These are phyloP conservation scores for Drosophila prostipennis DNA, from an alignment of 2,888 invertebrate genomes.

Conservation along the genomic window DNA sequence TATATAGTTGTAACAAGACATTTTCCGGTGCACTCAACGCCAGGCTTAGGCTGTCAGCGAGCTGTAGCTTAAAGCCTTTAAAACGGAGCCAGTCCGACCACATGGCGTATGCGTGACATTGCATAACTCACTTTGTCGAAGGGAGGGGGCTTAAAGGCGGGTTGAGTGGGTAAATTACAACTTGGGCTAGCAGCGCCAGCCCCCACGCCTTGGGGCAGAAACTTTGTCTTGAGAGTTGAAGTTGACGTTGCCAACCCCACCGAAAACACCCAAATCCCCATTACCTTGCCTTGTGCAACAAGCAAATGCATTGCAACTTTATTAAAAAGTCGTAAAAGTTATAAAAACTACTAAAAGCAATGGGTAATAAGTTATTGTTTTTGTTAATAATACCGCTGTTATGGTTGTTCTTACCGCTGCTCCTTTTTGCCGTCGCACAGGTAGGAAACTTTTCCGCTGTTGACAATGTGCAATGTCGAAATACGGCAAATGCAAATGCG, in stretches of 20 bases:
- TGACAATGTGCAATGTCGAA: slow-evolving; percentile 43
- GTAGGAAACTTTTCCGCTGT: slow-evolving; percentile 34
- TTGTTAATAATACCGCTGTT: slow-evolving; percentile 40
- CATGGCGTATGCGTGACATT: slow-evolving; percentile 59
- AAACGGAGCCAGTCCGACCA: slow-evolving; percentile 50
- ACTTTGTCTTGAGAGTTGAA: slow-evolving; percentile 68
- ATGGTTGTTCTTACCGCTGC: slow-evolving; percentile 13
- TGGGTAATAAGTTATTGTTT: slow-evolving; percentile 75
- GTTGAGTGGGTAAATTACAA: slow-evolving; percentile 40
- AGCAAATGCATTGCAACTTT: slow-evolving; percentile 77
- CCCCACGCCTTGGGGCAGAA: slow-evolving; percentile 41
- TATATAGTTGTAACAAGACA: neutral
- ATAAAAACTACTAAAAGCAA: slow-evolving; percentile 77
- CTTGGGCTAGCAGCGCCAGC: slow-evolving; percentile 19
- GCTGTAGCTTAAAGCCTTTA: slow-evolving; percentile 65
- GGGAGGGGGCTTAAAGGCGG: neutral
- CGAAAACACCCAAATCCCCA: slow-evolving; percentile 8
- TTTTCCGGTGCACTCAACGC: neutral
- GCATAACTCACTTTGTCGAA: slow-evolving; percentile 58
- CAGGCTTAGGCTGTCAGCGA: slow-evolving; percentile 65
- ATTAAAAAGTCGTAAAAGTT: slow-evolving; percentile 80
- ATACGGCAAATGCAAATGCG: slow-evolving; percentile 31
- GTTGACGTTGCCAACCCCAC: slow-evolving; percentile 31
- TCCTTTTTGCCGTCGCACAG: neutral
- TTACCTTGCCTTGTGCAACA: slow-evolving; percentile 41